A percentile compares a stretch with the other conserved stretches of the same genome.
Conservation (phyloP, 1,140 invertebrate genomes). For the Atta colombica region DNA sequence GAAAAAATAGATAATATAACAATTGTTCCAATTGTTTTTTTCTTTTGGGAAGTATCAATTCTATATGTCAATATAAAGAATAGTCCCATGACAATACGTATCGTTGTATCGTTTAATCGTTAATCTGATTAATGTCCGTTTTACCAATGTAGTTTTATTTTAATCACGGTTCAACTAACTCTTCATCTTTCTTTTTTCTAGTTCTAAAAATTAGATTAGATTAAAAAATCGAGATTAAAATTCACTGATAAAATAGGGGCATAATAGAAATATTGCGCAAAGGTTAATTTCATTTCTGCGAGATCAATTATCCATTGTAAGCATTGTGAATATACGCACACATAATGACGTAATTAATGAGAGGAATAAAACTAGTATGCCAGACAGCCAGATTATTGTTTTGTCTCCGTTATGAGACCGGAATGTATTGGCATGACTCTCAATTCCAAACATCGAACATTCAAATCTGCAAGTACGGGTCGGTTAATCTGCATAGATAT, state of each 20-base stretch:
- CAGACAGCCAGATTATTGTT: constrained; percentile 14
- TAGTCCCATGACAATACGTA: not conserved
- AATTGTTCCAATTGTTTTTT: not conserved
- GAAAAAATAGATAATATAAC: not conserved
- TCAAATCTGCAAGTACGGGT: constrained; percentile 61
- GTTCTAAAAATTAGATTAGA: no score
- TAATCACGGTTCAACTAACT: no score
- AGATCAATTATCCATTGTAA: constrained; percentile 11
- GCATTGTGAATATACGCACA: not conserved
- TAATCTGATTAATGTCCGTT: not conserved
- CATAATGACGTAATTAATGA: constrained; percentile 25
- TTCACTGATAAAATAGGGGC: no score
- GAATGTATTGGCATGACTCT: constrained; percentile 45
- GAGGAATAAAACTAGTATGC: constrained; percentile 1
- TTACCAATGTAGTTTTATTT: no score
- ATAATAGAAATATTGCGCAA: not conserved
- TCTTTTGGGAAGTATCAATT: not conserved
- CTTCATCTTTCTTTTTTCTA: no score
- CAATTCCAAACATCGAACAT: constrained; percentile 55
- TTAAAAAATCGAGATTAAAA: no score
- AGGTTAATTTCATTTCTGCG: not conserved
- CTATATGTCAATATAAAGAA: not conserved
- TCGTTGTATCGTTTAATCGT: no score
- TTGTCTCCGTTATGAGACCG: constrained; percentile 11
- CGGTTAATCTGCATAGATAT: constrained; percentile 72